phyloP scores from a whole-genome alignment of 1,140 invertebrate genomes.

The Orchesella cincta region DNA sequence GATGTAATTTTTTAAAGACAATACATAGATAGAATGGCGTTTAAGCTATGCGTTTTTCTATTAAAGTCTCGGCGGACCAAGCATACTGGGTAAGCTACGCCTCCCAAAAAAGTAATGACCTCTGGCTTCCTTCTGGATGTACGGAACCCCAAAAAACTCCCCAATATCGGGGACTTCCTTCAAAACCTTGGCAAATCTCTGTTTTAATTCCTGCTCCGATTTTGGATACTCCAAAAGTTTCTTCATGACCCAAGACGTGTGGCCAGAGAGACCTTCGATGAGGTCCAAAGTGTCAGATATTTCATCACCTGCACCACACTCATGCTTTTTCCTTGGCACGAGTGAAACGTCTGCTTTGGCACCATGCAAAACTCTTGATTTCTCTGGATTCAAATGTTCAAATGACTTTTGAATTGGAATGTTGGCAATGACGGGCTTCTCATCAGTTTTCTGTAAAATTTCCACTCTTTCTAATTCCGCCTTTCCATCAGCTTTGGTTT shows the following conservation, averaged over 20 bases:
- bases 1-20: too few relatives aligned
- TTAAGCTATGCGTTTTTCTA: too few relatives aligned
- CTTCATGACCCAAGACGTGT: slow-evolving; percentile 7
- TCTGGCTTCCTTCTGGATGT: not conserved
- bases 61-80: too few relatives aligned
- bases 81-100: too few relatives aligned
- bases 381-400: too few relatives aligned
- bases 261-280: not conserved
- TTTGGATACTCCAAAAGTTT: not conserved
- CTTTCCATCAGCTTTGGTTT: not conserved
- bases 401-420: too few relatives aligned
- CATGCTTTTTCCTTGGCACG: too few relatives aligned
- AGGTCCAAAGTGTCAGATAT: not conserved
- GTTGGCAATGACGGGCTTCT: too few relatives aligned
- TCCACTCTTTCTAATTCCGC: not conserved
- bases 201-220: not conserved
- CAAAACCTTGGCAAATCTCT: too few relatives aligned
- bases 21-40: too few relatives aligned
- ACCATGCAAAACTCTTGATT: not conserved
- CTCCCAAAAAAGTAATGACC: too few relatives aligned
- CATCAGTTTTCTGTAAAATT: too few relatives aligned
- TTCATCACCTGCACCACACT: slow-evolving; percentile 8
- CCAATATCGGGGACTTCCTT: not conserved
- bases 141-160: slow-evolving; percentile 3
- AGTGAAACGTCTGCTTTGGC: not conserved